Evolutionary conservation across 2,797 vertebrate species (phyloP).

Genomic region (Thamnophis elegans): DNA sequence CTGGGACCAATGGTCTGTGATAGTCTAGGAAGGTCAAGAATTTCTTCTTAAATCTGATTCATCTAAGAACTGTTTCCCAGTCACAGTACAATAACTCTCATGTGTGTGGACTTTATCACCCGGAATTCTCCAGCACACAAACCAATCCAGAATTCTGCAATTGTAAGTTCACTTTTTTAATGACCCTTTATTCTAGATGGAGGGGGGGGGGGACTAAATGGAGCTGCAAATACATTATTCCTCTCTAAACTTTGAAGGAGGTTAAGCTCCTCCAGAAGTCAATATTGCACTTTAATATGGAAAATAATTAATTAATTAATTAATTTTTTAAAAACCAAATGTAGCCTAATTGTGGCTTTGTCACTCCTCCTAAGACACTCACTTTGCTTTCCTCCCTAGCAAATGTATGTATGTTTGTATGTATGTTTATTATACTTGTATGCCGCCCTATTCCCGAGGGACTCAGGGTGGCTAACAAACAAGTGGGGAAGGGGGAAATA

Average conservation of each 20-base stretch:
- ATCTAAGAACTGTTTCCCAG: neutral
- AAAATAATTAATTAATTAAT: neutral
- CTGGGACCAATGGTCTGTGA: too few relatives aligned
- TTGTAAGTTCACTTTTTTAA: neutral
- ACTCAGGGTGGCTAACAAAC: too few relatives aligned
- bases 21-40: neutral
- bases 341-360: neutral
- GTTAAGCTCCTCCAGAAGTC: neutral
- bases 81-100: neutral
- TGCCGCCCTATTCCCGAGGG: too few relatives aligned
- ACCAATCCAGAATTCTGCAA: neutral
- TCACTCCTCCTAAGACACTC: neutral
- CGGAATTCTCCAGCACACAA: neutral
- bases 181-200: too few relatives aligned
- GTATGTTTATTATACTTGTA: too few relatives aligned
- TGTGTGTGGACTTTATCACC: neutral
- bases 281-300: neutral
- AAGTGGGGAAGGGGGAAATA: too few relatives aligned
- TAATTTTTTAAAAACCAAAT: neutral
- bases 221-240: neutral
- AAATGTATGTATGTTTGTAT: too few relatives aligned
- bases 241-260: neutral
- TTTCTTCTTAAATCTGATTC: neutral
- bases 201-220: too few relatives aligned
- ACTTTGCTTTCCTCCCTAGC: neutral